These are phyloP conservation scores for Hydropsyche betteni DNA, from an alignment of 2,888 invertebrate genomes.

Conservation along the genomic window DNA sequence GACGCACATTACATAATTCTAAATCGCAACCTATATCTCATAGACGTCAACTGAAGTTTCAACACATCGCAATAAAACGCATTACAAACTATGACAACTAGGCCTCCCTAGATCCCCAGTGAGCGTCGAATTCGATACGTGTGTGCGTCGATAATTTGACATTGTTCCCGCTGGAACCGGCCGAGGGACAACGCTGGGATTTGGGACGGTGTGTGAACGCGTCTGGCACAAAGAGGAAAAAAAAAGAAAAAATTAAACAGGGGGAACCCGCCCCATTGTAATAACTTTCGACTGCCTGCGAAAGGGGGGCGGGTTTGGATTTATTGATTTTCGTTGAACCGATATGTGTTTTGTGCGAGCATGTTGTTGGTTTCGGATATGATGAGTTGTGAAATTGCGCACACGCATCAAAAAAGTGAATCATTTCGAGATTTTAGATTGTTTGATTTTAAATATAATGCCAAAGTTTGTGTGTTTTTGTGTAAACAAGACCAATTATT, in stretches of 20 bases:
- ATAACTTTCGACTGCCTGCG: constrained; percentile 47
- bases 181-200: constrained; percentile 22
- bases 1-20: too few species aligned
- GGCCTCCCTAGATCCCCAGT: background rate
- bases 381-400: too few species aligned
- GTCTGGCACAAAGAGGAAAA: constrained; percentile 34
- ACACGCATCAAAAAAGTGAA: too few species aligned
- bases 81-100: constrained; percentile 50
- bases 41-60: constrained; percentile 39
- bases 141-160: constrained; percentile 39
- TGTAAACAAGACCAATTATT: too few species aligned
- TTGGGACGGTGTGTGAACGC: constrained; percentile 50
- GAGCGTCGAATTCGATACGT: too few species aligned
- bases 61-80: constrained; percentile 52
- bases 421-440: too few species aligned
- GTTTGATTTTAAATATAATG: too few species aligned
- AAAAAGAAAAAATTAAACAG: constrained; percentile 50
- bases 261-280: constrained; percentile 49
- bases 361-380: background rate
- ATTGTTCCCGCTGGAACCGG: constrained; percentile 42
- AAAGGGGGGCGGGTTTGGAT: constrained; percentile 49
- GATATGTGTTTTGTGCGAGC: constrained; percentile 16
- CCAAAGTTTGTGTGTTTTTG: too few species aligned
- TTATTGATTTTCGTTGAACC: constrained; percentile 51
- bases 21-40: background rate